Evolutionary conservation across 2,888 invertebrate species (phyloP).

Genomic region (Petrophora chlorosata): DNA sequence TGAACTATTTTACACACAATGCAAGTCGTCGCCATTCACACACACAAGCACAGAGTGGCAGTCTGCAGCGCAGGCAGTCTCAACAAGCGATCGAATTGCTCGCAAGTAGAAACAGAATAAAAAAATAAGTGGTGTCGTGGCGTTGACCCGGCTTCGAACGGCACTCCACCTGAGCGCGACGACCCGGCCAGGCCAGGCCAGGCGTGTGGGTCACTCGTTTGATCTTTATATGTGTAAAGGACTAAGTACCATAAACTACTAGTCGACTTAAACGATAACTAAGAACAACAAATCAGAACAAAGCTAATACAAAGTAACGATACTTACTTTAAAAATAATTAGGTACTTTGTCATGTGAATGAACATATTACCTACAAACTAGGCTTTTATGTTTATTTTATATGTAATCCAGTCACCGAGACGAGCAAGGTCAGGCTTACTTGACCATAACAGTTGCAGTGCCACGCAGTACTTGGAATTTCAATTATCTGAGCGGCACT

Average conservation of each 20-base stretch:
- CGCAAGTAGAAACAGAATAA: constrained; percentile 27
- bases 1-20: constrained; percentile 9
- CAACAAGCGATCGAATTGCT: constrained; percentile 15
- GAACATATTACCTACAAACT: no score
- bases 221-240: constrained; percentile 17
- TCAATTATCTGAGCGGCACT: no score
- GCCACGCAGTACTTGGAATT: no score
- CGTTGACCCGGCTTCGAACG: constrained; percentile 33
- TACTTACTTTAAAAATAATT: not conserved
- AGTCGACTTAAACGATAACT: not conserved
- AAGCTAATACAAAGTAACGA: not conserved
- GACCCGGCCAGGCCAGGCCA: constrained; percentile 13
- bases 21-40: not conserved
- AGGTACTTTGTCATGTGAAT: not conserved
- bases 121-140: constrained; percentile 31
- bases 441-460: no score
- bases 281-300: constrained; percentile 1
- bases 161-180: constrained; percentile 26
- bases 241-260: not conserved
- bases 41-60: constrained; percentile 5
- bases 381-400: no score
- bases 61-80: constrained; percentile 10
- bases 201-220: constrained; percentile 29
- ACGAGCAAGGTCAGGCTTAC: no score
- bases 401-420: no score